Evolutionary conservation across 2,888 invertebrate species (phyloP).

Genomic region (Hirudinaria manillensis): DNA sequence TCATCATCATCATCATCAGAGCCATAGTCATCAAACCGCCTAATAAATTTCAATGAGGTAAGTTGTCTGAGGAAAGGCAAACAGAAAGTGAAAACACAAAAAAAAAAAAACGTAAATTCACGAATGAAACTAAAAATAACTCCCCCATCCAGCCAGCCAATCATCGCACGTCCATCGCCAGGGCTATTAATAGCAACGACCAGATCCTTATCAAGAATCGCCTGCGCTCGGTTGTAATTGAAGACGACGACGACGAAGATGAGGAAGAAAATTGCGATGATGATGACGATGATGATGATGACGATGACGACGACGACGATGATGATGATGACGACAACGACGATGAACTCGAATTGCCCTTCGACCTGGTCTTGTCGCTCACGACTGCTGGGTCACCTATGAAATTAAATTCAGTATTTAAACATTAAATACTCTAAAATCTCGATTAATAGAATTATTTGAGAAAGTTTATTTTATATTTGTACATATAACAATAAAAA

Average conservation of each 20-base stretch:
- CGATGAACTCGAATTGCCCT: not conserved
- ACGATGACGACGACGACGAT: not conserved
- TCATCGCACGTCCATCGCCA: not conserved
- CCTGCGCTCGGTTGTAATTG: not conserved
- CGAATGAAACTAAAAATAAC: not conserved
- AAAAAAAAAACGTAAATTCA: not conserved
- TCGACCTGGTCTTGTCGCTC: too few species aligned
- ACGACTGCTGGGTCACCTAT: not conserved
- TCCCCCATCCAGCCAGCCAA: not conserved
- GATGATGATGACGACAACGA: not conserved
- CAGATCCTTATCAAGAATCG: not conserved
- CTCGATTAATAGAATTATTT: too few species aligned
- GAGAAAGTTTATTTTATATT: too few species aligned
- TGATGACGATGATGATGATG: not conserved
- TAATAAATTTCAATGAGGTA: not conserved
- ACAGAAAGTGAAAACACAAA: not conserved
- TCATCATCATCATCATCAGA: not conserved
- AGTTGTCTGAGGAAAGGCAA: not conserved
- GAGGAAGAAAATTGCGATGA: not conserved
- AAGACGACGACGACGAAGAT: not conserved
- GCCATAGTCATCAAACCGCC: not conserved
- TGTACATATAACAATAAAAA: too few species aligned
- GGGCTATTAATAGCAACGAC: constrained; percentile 2
- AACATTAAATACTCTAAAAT: too few species aligned
- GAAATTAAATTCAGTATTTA: not conserved